phyloP scores from a whole-genome alignment of 2,888 invertebrate genomes.

The Apotomis betuletana region DNA sequence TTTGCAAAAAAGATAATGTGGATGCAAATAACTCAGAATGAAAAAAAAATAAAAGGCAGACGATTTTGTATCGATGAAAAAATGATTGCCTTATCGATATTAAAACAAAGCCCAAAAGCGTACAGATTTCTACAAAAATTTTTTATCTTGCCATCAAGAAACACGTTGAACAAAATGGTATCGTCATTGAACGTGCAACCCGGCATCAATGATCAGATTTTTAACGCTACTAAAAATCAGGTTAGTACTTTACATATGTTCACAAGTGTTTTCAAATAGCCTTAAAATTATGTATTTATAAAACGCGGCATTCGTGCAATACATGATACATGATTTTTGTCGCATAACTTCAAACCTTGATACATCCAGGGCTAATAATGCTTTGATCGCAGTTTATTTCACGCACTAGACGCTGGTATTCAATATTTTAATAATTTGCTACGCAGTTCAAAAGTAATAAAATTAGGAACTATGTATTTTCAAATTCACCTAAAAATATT shows the following conservation, averaged over 20 bases:
- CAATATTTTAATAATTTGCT: too few relatives aligned
- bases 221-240: constrained; percentile 6
- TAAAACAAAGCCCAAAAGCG: constrained; percentile 31
- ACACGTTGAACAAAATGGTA: background rate
- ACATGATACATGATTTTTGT: too few relatives aligned
- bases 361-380: too few relatives aligned
- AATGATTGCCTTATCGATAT: constrained; percentile 27
- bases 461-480: too few relatives aligned
- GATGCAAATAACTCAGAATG: constrained; percentile 29
- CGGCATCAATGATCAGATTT: constrained; percentile 9
- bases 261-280: too few relatives aligned
- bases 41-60: constrained; percentile 22
- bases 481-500: too few relatives aligned
- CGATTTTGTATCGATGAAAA: constrained; percentile 30
- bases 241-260: background rate
- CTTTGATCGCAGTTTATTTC: too few relatives aligned
- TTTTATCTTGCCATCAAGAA: constrained; percentile 17
- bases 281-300: too few relatives aligned
- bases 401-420: too few relatives aligned
- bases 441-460: too few relatives aligned
- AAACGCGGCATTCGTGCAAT: too few relatives aligned
- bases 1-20: constrained; percentile 20
- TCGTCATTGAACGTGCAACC: background rate
- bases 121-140: constrained; percentile 24
- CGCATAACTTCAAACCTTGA: too few relatives aligned